These are phyloP conservation scores for Stichopus chloronotus DNA, from an alignment of 35 echinoderm and acorn worm species.

Conservation along the genomic window DNA sequence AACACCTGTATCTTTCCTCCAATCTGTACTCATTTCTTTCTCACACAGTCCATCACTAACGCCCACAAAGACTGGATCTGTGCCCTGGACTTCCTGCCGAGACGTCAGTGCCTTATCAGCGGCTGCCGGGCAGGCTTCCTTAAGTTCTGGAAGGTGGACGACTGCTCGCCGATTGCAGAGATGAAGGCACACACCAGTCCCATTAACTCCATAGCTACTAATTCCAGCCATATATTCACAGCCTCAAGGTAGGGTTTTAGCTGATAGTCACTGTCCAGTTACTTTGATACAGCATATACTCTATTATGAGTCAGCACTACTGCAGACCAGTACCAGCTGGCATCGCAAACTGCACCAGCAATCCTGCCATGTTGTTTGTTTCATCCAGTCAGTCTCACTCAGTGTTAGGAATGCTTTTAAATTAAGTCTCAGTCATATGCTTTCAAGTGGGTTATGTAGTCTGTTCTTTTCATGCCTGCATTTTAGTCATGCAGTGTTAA, in stretches of 20 bases:
- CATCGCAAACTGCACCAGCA: no score
- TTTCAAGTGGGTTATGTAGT: no score
- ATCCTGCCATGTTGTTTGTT: no score
- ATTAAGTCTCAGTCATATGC: no score
- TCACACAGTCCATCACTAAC: slow-evolving; percentile 80
- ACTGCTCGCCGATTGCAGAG: slow-evolving; percentile 80
- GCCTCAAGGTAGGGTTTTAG: slow-evolving; percentile 80
- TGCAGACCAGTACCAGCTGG: no score
- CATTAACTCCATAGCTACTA: slow-evolving; percentile 95
- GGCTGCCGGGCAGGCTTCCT: slow-evolving; percentile 88
- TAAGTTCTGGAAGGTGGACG: slow-evolving; percentile 83
- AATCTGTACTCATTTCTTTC: background rate
- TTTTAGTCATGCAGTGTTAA: no score
- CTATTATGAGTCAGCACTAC: background rate
- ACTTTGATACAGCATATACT: background rate
- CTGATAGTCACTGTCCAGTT: no score
- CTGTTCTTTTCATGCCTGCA: no score
- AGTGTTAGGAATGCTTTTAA: no score
- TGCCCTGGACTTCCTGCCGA: slow-evolving; percentile 88
- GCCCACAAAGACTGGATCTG: slow-evolving; percentile 99
- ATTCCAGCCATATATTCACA: slow-evolving; percentile 91
- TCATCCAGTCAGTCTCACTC: no score
- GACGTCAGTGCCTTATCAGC: slow-evolving; percentile 80
- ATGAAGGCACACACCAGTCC: slow-evolving; percentile 98
- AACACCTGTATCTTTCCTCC: background rate